phyloP scores from a whole-genome alignment of 2,113 vertebrate genomes.

The Peucedramus taeniatus region DNA sequence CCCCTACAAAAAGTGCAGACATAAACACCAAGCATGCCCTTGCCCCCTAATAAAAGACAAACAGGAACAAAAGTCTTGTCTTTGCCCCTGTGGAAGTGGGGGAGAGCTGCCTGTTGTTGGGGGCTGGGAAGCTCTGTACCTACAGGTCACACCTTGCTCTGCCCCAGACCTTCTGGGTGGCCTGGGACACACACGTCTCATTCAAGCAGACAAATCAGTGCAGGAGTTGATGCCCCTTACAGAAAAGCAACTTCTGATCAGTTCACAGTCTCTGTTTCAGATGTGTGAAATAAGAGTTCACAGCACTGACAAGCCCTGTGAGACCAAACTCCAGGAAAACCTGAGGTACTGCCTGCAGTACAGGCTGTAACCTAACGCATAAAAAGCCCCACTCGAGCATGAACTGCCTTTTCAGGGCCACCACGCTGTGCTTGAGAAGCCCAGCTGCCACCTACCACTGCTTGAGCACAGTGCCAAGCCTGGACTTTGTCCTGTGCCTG shows the following conservation, averaged over 20 bases:
- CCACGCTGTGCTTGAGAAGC: fast-evolving
- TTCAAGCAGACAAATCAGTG: neutral
- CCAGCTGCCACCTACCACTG: neutral
- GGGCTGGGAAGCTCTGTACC: neutral
- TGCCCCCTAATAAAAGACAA: neutral
- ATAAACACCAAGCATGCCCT: neutral
- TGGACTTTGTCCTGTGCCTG: neutral
- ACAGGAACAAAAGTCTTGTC: fast-evolving
- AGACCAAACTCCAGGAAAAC: neutral
- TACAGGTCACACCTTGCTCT: neutral
- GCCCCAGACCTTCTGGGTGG: neutral
- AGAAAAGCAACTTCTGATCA: neutral
- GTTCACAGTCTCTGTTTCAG: neutral
- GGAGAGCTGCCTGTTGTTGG: fast-evolving
- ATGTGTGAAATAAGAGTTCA: neutral
- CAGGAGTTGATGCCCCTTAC: neutral
- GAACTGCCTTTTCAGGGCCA: neutral
- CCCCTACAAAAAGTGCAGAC: neutral
- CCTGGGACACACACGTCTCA: neutral
- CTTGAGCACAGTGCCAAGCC: fast-evolving
- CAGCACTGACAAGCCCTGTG: neutral
- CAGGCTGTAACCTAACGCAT: neutral
- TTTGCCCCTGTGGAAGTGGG: neutral
- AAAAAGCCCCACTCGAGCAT: fast-evolving
- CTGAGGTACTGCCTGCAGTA: neutral